These are phyloP conservation scores for Turritopsis dohrnii DNA, from an alignment of 30 jellyfish, hydroid and myxozoan genomes.

Conservation along the genomic window DNA sequence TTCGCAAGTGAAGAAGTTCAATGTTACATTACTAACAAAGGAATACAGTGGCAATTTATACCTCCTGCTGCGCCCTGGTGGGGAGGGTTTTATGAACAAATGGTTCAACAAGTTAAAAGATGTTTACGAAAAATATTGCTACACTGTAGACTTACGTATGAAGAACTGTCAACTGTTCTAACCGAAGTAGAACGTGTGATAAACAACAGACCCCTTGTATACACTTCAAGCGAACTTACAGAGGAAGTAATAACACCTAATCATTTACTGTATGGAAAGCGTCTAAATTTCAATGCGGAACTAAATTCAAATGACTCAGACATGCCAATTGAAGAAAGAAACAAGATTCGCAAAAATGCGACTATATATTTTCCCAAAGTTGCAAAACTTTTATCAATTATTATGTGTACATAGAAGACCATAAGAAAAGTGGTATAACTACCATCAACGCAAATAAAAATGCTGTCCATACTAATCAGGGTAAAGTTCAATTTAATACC, in stretches of 20 bases:
- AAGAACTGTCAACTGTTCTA: constrained; percentile 28
- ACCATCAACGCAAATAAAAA: no score
- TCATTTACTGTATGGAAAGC: constrained; percentile 26
- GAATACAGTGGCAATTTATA: constrained; percentile 45
- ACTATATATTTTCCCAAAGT: no score
- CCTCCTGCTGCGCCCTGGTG: constrained; percentile 47
- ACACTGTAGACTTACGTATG: constrained; percentile 20
- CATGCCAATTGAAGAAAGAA: neutral
- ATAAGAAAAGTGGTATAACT: no score
- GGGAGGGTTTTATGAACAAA: constrained; percentile 43
- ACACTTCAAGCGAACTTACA: constrained; percentile 23
- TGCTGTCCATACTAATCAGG: no score
- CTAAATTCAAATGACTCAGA: neutral
- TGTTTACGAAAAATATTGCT: constrained; percentile 17
- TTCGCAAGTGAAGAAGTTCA: constrained; percentile 23
- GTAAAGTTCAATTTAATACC: no score
- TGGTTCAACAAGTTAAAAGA: constrained; percentile 37
- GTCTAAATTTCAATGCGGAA: neutral
- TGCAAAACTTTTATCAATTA: no score
- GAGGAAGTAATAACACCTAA: constrained; percentile 28
- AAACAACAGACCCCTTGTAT: constrained; percentile 31
- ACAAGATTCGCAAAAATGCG: no score
- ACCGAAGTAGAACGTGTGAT: constrained; percentile 37
- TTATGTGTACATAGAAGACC: no score
- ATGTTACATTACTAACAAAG: neutral